Evolutionary conservation across 1,140 invertebrate species (phyloP).

Genomic region (Telenomus remus): DNA sequence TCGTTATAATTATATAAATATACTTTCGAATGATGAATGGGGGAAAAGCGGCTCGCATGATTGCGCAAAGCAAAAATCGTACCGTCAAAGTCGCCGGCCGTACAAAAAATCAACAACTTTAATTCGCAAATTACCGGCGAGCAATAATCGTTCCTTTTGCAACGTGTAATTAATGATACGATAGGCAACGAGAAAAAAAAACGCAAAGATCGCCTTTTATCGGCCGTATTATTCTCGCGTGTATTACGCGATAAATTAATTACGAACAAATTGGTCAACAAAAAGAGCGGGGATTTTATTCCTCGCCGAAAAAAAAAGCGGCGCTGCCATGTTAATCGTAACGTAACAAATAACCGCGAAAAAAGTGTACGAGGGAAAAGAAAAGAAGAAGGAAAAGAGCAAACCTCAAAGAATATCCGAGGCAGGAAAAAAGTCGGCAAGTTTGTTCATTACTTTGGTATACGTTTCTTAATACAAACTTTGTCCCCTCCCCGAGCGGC

Average conservation of each 20-base stretch:
- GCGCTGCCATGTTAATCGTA: constrained; percentile 3
- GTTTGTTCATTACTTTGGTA: constrained; percentile 34
- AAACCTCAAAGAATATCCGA: no score
- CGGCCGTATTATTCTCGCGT: background rate
- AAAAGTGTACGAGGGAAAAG: constrained; percentile 2
- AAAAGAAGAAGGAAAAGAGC: no score
- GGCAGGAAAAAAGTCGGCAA: constrained; percentile 11
- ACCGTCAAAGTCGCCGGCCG: constrained; percentile 12
- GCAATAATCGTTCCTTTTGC: constrained; percentile 26
- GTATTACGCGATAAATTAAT: no score
- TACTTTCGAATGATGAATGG: constrained; percentile 24
- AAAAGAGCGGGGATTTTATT: no score
- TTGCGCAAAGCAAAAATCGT: constrained; percentile 42
- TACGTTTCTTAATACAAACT: constrained; percentile 32
- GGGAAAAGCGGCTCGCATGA: constrained; percentile 16
- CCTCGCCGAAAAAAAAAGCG: background rate
- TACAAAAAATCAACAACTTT: constrained; percentile 36
- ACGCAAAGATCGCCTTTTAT: constrained; percentile 5
- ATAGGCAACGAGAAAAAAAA: constrained; percentile 10
- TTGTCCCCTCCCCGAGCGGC: constrained; percentile 7
- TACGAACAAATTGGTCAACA: no score
- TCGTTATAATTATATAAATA: constrained; percentile 48
- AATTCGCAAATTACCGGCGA: constrained; percentile 24
- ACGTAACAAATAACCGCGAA: constrained; percentile 16
- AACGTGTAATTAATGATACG: no score